These are phyloP conservation scores for Arenaria interpres DNA, from an alignment of 2,113 vertebrate genomes.

Conservation along the genomic window DNA sequence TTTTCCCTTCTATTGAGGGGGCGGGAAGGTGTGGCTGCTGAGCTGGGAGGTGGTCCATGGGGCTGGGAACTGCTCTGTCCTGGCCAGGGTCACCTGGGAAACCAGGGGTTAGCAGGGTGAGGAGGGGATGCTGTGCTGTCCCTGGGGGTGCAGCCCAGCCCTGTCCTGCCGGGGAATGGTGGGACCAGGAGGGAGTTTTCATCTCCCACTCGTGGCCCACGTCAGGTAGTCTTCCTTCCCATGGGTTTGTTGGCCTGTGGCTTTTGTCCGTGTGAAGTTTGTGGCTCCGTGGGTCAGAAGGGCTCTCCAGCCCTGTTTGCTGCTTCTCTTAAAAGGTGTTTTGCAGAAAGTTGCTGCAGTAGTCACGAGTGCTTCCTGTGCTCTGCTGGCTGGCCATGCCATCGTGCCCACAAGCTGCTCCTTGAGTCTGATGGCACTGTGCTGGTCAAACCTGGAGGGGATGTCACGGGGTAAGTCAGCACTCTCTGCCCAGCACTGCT, in stretches of 20 bases:
- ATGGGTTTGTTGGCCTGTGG: background rate
- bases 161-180: background rate
- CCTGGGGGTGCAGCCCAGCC: background rate
- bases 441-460: background rate
- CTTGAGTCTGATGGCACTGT: background rate
- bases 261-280: background rate
- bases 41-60: fast-evolving
- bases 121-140: background rate
- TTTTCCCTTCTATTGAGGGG: background rate
- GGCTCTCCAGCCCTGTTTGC: background rate
- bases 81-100: background rate
- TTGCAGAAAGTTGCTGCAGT: background rate
- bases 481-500: background rate
- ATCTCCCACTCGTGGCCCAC: background rate
- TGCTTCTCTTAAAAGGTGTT: background rate
- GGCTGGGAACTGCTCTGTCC: background rate
- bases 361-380: background rate
- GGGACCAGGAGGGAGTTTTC: background rate
- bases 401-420: background rate
- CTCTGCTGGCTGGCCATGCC: background rate
- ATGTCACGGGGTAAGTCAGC: background rate
- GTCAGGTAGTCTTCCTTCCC: background rate
- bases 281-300: background rate
- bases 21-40: fast-evolving
- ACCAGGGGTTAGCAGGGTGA: background rate